Base-by-base conservation (phyloP, 2,797 vertebrate genomes). In the Lutjanus argentimaculatus region DNA sequence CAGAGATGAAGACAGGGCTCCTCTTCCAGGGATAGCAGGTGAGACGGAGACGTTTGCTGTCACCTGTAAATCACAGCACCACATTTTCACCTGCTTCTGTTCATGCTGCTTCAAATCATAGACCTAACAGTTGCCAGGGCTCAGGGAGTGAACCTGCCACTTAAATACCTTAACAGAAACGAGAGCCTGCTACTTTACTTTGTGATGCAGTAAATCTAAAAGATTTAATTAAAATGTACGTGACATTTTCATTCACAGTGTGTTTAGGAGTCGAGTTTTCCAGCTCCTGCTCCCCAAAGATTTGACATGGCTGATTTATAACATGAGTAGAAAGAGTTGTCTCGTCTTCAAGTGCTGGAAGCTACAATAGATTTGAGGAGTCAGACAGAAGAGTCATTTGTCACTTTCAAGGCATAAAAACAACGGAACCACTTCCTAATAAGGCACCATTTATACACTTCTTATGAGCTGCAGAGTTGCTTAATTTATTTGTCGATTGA, bases 221-320 rank as follows among this genome's bases (percentile, higher is more conserved):
- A 52, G 79, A 85, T 89, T 85, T 78, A 88, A 93, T 90, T 90
- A 89, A 93, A 93, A 85, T 70, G 75, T 85, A 83, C 57, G 76
- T 88, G 80, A 85, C 81, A 81, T 83, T 85, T 86, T 88, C 64
- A 74, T 83, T 89, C 66, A 57, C 69, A 49, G 58, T 53, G 72
- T n/a, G 58, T 52, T 70, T 72, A n/a, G 45, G 52, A 58, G 61
- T 17, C 1, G 70, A 74, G 42, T 36, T 70, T 77, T 84, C 79
- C 83, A 78, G 46, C 52, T 66, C 59, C 7, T 67, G 56, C 62
- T 76, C 66, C 11, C 68, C 13, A 58, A 55, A 72, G 67, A 75
- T 77, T 76, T 80, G 73, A 71, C 67, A 59, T 42, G 40, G 61
- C 45, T 80, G 75, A 90, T 88, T 84, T 86, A 83, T 53, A 71